phyloP scores from a whole-genome alignment of 2,888 invertebrate species.

The Hirtodrosophila confusa region DNA sequence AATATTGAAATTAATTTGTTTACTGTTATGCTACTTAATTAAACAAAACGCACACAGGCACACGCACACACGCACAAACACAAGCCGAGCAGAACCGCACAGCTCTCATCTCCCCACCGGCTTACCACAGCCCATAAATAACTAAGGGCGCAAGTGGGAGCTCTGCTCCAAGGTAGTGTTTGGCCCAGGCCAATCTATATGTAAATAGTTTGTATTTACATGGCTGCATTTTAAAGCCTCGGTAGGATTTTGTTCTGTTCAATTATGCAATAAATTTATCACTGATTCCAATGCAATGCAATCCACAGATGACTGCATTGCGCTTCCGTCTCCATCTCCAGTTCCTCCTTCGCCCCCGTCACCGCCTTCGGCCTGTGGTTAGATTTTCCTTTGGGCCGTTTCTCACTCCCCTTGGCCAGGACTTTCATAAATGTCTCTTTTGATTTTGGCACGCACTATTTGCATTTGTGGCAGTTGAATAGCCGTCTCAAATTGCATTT shows the following conservation, averaged over 20 bases:
- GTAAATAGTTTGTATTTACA: slow-evolving; percentile 64
- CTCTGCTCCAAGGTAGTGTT: slow-evolving; percentile 20
- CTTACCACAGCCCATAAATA: slow-evolving; percentile 74
- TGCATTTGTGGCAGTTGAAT: slow-evolving; percentile 48
- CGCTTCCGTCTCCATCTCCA: not conserved
- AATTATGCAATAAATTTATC: slow-evolving; percentile 80
- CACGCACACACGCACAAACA: slow-evolving; percentile 11
- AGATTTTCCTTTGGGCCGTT: not conserved
- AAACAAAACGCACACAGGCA: slow-evolving; percentile 65
- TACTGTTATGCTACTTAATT: slow-evolving; percentile 80
- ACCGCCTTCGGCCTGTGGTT: slow-evolving; percentile 27
- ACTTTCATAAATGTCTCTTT: slow-evolving; percentile 44
- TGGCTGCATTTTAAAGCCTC: slow-evolving; percentile 69
- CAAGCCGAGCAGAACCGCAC: slow-evolving; percentile 4
- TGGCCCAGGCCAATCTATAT: slow-evolving; percentile 56
- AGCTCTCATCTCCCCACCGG: slow-evolving; percentile 38
- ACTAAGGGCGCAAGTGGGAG: slow-evolving; percentile 47
- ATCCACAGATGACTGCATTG: slow-evolving; percentile 57
- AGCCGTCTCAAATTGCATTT: slow-evolving; percentile 39
- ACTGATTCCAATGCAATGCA: slow-evolving; percentile 63
- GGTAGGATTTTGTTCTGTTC: slow-evolving; percentile 69
- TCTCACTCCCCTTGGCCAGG: not conserved
- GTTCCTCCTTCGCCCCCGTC: not conserved
- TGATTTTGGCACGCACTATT: slow-evolving; percentile 57
- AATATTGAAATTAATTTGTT: slow-evolving; percentile 80